Percentiles rank a stretch among this genome's conserved stretches.
Evolutionary conservation across 2,113 vertebrate genomes (phyloP).

Genomic region (Carassius carassius): DNA sequence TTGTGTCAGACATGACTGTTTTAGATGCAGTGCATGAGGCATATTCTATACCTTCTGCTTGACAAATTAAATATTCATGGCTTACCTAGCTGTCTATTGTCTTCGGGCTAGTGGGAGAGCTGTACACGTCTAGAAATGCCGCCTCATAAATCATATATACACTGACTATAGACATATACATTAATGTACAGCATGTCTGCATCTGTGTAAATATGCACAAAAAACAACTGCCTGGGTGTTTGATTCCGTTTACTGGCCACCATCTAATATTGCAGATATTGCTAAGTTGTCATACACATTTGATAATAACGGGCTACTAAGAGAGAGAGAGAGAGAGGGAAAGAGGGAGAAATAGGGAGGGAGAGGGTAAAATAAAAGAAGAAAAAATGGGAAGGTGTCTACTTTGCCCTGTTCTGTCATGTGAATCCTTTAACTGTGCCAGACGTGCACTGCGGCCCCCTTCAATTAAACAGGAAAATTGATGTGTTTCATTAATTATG

Average conservation of each 20-base stretch:
- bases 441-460: conserved; percentile 74
- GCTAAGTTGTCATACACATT: conserved; percentile 37
- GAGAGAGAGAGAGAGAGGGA: conserved; percentile 36
- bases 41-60: conserved; percentile 74
- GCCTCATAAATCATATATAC: conserved; percentile 80
- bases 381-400: conserved; percentile 26
- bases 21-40: conserved; percentile 75
- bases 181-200: conserved; percentile 61
- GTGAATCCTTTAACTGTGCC: conserved; percentile 71
- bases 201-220: conserved; percentile 58
- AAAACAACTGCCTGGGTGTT: conserved; percentile 67
- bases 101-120: conserved; percentile 77
- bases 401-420: conserved; percentile 64
- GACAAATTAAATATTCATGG: conserved; percentile 83
- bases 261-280: conserved; percentile 61
- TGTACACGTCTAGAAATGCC: conserved; percentile 78
- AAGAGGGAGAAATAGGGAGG: background rate
- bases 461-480: conserved; percentile 94
- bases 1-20: conserved; percentile 64
- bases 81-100: conserved; percentile 81
- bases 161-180: conserved; percentile 73
- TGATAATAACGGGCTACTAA: conserved; percentile 39
- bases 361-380: conserved; percentile 30
- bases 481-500: conserved; percentile 97
- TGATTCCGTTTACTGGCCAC: conserved; percentile 61